Evolutionary conservation across 30 jellyfish, hydroid and myxozoan genomes (phyloP).

Genomic region (Morbakka virulenta): DNA sequence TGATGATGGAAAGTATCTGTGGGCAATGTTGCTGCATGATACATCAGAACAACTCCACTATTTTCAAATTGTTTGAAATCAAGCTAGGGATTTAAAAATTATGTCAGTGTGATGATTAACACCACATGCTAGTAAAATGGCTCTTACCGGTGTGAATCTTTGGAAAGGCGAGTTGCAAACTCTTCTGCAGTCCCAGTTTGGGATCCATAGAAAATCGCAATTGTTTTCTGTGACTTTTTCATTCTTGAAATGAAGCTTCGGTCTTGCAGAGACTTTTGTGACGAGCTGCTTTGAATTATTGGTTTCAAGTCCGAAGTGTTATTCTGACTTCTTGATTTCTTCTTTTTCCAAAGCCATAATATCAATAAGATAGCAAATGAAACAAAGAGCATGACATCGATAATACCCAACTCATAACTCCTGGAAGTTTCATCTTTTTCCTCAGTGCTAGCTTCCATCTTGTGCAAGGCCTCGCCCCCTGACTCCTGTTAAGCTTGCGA

Average conservation of each 20-base stretch:
- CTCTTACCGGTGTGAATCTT: constrained; percentile 68
- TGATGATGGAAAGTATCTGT: too few relatives aligned
- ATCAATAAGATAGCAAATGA: background rate
- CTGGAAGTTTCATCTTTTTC: background rate
- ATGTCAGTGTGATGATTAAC: too few relatives aligned
- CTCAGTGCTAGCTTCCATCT: too few relatives aligned
- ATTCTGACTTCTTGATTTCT: background rate
- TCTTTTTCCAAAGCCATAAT: background rate
- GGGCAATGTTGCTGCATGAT: too few relatives aligned
- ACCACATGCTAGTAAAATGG: too few relatives aligned
- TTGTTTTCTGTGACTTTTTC: constrained; percentile 76
- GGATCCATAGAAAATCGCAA: constrained; percentile 93
- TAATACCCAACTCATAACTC: background rate
- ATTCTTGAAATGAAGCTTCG: constrained; percentile 65
- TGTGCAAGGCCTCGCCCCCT: too few relatives aligned
- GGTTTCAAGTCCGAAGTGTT: background rate
- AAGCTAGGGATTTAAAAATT: too few relatives aligned
- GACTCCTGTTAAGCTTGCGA: too few relatives aligned
- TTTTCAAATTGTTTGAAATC: too few relatives aligned
- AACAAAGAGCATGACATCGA: background rate
- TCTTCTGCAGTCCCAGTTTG: constrained; percentile 99
- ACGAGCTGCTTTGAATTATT: background rate
- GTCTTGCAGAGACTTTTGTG: background rate
- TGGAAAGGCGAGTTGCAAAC: constrained; percentile 79
- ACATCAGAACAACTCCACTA: too few relatives aligned